Evolutionary conservation across 2,113 vertebrate genomes (phyloP).

Genomic region (Orthochromis malagaraziensis): DNA sequence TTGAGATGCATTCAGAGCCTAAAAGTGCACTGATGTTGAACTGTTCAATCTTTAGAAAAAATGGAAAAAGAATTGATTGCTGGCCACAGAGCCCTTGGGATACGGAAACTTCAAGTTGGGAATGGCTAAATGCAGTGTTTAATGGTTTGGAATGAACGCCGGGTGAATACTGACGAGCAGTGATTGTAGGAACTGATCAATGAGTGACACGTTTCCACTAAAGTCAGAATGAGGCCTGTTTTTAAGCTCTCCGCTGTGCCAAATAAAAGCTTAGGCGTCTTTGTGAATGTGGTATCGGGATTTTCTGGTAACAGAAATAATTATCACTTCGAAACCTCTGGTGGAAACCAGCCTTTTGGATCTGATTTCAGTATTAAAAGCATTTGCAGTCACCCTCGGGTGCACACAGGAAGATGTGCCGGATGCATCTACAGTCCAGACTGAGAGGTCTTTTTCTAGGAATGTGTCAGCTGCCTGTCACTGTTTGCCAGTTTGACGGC

Average conservation of each 20-base stretch:
- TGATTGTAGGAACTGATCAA: slow-evolving; percentile 20
- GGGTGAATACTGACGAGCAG: slow-evolving; percentile 42
- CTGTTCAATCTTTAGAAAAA: not conserved
- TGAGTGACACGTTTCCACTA: slow-evolving; percentile 7
- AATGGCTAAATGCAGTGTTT: slow-evolving; percentile 38
- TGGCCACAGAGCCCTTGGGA: slow-evolving; percentile 9
- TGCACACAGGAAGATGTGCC: not conserved
- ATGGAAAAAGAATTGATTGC: slow-evolving; percentile 1
- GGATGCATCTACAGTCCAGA: not conserved
- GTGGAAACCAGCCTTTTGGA: not conserved
- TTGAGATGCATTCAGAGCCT: not conserved
- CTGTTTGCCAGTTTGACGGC: slow-evolving; percentile 31
- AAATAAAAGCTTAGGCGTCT: not conserved
- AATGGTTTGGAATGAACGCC: slow-evolving; percentile 51
- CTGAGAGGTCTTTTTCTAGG: not conserved
- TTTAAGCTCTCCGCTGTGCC: not conserved
- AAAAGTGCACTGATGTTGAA: not conserved
- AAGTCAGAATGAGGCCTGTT: not conserved
- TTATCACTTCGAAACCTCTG: not conserved
- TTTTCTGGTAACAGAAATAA: not conserved
- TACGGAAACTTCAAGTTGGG: slow-evolving; percentile 36
- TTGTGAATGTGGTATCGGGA: not conserved
- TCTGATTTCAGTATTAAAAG: not conserved
- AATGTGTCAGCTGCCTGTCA: slow-evolving; percentile 57
- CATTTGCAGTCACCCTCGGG: not conserved